Base-by-base conservation (phyloP, 2,113 vertebrate genomes). In the Marmota monax region DNA sequence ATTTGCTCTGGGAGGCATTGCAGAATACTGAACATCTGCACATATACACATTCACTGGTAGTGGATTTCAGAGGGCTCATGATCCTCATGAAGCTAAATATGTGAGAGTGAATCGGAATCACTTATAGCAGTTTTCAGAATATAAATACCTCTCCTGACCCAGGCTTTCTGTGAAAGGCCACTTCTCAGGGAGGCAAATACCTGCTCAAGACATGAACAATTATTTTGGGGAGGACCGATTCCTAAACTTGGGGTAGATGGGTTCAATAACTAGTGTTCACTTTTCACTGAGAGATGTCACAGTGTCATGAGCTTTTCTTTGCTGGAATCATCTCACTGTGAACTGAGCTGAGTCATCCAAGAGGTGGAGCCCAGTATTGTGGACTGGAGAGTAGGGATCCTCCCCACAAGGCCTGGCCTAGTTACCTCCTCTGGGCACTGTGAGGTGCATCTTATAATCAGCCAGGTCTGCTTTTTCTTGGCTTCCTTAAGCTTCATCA, bases 121-220 rank as follows among this genome's bases (percentile, higher is more conserved):
- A 23, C 11, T 84, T 39, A 3, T 5, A 23, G 72, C 12, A 14
- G 3, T 70, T 88, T 91, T 73, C 37, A 14, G 74, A 85, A 45
- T 53, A 25, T 0, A n/a, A 83, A 45, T 17, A 3, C 34, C 29
- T 76, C 20, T 8, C 39, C 34, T 63, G 5, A 27, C 32, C 11
- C 10, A 29, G 74, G 69, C 20, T n/a, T 77, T 53, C 77, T 58
- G 22, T 29, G 82, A 72, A 58, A 32, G 76, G 42, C 65, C 27
- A 34, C 53, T 65, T 34, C 29, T 25, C 17, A 45, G 45, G 70
- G 29, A 90, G 61, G 32, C 2, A 18, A 51, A 63, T 20, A 11
- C 1, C 0, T 0, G 39, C n/a, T 58, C 72, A 45, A 70, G 48
- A 51, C 51, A 16, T 2, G 4, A 48, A 27, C 53, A 34, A 13